Conservation (phyloP, 64 coral and sea anemone species). For the Astreopora myriophthalma region DNA sequence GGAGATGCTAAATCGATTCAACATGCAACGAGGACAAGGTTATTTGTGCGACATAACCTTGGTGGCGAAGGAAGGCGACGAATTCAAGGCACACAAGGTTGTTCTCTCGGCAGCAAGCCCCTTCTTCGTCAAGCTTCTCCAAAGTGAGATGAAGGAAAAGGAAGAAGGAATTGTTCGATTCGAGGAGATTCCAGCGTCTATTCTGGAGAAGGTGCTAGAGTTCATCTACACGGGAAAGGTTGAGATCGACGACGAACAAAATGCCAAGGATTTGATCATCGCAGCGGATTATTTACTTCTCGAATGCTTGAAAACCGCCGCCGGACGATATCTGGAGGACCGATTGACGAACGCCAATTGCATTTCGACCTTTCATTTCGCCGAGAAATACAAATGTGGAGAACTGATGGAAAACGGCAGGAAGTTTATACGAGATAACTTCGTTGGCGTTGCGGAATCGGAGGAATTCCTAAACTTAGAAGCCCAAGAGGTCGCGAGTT, state of each 20-base stretch:
- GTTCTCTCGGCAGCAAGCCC: background rate
- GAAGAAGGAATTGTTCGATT: background rate
- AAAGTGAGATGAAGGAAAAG: slow-evolving; percentile 32
- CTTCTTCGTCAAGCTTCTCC: background rate
- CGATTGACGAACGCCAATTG: background rate
- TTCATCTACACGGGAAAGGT: background rate
- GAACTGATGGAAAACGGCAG: background rate
- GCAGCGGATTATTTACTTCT: slow-evolving; percentile 25
- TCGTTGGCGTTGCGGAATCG: background rate
- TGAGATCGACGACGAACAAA: background rate
- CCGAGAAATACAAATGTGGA: background rate
- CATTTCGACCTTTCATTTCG: background rate
- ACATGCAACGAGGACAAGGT: background rate
- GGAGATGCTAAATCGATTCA: background rate
- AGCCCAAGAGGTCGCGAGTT: background rate
- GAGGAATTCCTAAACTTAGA: background rate
- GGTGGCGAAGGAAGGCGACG: background rate
- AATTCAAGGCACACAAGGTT: background rate
- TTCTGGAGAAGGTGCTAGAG: background rate
- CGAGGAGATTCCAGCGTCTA: background rate
- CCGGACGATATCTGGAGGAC: background rate
- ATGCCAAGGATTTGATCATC: background rate
- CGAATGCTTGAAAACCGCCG: background rate
- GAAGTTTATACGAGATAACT: background rate
- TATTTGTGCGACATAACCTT: slow-evolving; percentile 26